Conservation (phyloP, 2,113 vertebrate genomes). For the Mesitornis unicolor region DNA sequence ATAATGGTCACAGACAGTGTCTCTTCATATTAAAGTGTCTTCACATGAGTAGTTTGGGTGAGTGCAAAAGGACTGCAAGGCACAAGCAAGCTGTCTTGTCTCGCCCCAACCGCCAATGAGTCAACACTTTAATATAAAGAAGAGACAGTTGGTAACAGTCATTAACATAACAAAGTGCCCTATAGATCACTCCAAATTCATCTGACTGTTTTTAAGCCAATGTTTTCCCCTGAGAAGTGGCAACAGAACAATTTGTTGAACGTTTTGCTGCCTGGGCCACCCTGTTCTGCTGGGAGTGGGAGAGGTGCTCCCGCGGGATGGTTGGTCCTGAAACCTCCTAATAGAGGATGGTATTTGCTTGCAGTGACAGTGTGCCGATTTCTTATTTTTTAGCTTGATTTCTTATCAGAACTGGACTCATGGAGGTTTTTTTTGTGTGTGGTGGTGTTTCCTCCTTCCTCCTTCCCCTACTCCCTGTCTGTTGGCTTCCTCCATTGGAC, state of each 20-base stretch:
- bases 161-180: slow-evolving; percentile 63
- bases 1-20: slow-evolving; percentile 36
- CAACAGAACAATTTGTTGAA: neutral
- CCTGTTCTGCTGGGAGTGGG: neutral
- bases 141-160: slow-evolving; percentile 51
- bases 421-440: accelerated
- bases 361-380: neutral
- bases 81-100: slow-evolving; percentile 42
- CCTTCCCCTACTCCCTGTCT: neutral
- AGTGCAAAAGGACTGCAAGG: slow-evolving; percentile 47
- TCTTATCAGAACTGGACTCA: neutral
- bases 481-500: neutral
- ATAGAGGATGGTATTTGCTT: neutral
- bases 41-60: slow-evolving; percentile 55
- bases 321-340: neutral
- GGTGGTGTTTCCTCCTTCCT: neutral
- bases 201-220: slow-evolving; percentile 43
- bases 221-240: slow-evolving; percentile 23
- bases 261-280: neutral
- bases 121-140: slow-evolving; percentile 50
- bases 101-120: slow-evolving; percentile 39
- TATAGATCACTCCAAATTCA: slow-evolving; percentile 32
- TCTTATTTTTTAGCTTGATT: neutral
- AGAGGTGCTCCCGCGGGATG: neutral
- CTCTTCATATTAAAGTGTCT: slow-evolving; percentile 60